A percentile compares a stretch with the other conserved stretches of the same genome.
Evolutionary conservation across 2,113 vertebrate species (phyloP).

Genomic region (Anguilla rostrata): DNA sequence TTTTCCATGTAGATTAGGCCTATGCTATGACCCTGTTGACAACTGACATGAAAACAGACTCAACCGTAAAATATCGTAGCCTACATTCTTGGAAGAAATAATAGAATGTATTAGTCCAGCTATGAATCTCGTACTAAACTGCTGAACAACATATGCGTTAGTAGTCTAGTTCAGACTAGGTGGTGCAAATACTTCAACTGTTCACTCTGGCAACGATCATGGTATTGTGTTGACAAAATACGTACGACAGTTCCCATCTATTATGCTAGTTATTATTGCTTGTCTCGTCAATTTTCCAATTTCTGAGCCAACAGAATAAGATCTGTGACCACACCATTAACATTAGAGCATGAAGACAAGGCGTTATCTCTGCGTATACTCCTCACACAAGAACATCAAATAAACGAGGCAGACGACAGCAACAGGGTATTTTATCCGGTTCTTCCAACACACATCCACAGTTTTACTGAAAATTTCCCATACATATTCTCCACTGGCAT

Average conservation of each 20-base stretch:
- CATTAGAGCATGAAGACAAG: conserved; percentile 28
- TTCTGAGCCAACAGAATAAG: not conserved
- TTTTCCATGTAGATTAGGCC: not conserved
- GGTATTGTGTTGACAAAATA: not conserved
- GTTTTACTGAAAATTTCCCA: not conserved
- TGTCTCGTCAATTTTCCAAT: not conserved
- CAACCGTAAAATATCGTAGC: not conserved
- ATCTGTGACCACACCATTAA: not conserved
- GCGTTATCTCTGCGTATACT: conserved; percentile 24
- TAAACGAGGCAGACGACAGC: conserved; percentile 26
- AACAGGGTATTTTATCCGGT: not conserved
- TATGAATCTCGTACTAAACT: not conserved
- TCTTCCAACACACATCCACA: not conserved
- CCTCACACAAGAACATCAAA: conserved; percentile 41
- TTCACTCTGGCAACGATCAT: not conserved
- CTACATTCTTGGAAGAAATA: not conserved
- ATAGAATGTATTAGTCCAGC: not conserved
- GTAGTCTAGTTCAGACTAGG: not conserved
- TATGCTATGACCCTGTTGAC: not conserved
- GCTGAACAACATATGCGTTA: not conserved
- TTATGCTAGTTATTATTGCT: not conserved
- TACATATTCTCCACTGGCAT: not conserved
- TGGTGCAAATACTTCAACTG: not conserved
- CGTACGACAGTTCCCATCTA: not conserved
- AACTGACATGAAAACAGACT: not conserved